These are phyloP conservation scores for Umimayanthus kanabou DNA, from an alignment of 92 coral and sea anemone species.

Conservation along the genomic window DNA sequence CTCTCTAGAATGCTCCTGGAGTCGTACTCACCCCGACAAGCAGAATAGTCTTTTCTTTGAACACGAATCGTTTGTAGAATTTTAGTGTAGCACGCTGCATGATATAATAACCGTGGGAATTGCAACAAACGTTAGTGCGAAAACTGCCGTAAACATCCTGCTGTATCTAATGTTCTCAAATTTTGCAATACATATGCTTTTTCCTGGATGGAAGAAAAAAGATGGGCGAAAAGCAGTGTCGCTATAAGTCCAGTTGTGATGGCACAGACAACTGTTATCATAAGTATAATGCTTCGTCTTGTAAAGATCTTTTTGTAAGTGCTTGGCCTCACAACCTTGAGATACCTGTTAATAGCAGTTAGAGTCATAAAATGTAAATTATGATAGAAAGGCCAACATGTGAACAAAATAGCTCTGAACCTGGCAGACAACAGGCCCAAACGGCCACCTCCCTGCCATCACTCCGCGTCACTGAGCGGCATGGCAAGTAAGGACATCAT, in stretches of 20 bases:
- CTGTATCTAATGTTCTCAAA: constrained; percentile 51
- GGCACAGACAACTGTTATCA: constrained; percentile 51
- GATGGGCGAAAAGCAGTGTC: constrained; percentile 47
- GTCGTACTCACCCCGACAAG: constrained; percentile 65
- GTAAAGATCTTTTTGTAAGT: constrained; percentile 65
- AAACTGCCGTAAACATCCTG: constrained; percentile 50
- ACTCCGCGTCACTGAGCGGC: constrained; percentile 63
- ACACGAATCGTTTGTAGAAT: constrained; percentile 67
- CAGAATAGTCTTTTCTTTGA: constrained; percentile 63
- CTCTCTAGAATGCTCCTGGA: constrained; percentile 64
- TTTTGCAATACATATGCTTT: constrained; percentile 65
- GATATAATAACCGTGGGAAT: constrained; percentile 56
- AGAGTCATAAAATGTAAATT: constrained; percentile 71
- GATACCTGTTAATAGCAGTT: constrained; percentile 70
- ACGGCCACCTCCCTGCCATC: constrained; percentile 60
- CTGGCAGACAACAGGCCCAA: constrained; percentile 59
- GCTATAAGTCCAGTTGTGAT: constrained; percentile 63
- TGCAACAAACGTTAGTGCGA: constrained; percentile 56
- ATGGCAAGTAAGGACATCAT: constrained; percentile 64
- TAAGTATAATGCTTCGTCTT: constrained; percentile 50
- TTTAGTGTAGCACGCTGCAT: constrained; percentile 54
- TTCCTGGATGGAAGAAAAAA: constrained; percentile 76
- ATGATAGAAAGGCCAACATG: constrained; percentile 73
- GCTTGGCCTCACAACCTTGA: constrained; percentile 63
- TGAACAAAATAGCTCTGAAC: constrained; percentile 68